Evolutionary conservation across 2,888 invertebrate species (phyloP).

Genomic region (Drosophila emarginata): DNA sequence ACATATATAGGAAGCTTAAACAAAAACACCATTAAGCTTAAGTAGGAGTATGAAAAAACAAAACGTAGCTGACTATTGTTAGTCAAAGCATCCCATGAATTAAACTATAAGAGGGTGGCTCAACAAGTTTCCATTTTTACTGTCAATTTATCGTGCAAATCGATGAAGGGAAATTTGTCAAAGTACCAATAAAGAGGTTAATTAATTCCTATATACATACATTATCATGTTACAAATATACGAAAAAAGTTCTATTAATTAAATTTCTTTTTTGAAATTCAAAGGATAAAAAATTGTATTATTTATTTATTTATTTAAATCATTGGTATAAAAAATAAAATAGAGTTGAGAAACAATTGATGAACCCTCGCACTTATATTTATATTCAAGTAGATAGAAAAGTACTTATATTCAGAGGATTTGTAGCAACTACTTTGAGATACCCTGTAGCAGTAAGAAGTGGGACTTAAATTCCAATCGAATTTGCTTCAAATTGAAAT

Average conservation of each 20-base stretch:
- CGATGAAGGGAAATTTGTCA: too few species aligned
- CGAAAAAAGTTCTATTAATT: too few species aligned
- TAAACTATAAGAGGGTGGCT: neutral
- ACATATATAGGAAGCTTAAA: conserved; percentile 21
- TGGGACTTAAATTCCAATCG: neutral
- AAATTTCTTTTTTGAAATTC: too few species aligned
- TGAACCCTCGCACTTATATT: neutral
- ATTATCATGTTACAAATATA: too few species aligned
- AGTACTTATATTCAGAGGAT: neutral
- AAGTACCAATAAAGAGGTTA: too few species aligned
- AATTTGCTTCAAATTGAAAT: too few species aligned
- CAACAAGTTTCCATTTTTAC: neutral
- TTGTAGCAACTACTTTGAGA: neutral
- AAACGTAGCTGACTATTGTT: conserved; percentile 31
- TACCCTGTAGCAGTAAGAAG: neutral
- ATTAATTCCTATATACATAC: too few species aligned
- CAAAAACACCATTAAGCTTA: conserved; percentile 68
- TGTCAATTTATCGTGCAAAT: too few species aligned
- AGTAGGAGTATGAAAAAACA: conserved; percentile 50
- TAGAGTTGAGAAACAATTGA: neutral
- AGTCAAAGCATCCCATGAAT: conserved; percentile 10
- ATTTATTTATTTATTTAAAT: too few species aligned
- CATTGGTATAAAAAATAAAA: too few species aligned
- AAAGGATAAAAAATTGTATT: too few species aligned
- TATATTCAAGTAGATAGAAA: neutral